phyloP scores from a whole-genome alignment of 2,113 vertebrate genomes.

The Clarias magur region DNA sequence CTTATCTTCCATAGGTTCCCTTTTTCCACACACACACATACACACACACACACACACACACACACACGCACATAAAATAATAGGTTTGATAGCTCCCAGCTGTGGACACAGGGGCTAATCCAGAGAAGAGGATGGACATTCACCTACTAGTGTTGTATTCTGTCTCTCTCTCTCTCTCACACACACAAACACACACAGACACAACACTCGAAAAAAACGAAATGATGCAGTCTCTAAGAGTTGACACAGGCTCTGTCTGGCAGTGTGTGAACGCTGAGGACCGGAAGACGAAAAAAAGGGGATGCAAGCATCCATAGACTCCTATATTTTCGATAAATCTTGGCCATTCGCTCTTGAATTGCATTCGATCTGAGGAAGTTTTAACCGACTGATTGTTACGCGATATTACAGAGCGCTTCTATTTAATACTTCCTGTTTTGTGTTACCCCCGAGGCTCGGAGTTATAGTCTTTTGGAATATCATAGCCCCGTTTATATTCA shows the following conservation, averaged over 20 bases:
- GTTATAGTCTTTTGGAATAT: not conserved
- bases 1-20: slow-evolving; percentile 48
- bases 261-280: slow-evolving; percentile 46
- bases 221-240: slow-evolving; percentile 18
- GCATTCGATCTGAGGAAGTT: not conserved
- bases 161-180: not conserved
- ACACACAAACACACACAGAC: not conserved
- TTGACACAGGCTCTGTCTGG: slow-evolving; percentile 25
- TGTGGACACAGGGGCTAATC: slow-evolving; percentile 49
- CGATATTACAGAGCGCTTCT: not conserved
- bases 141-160: not conserved
- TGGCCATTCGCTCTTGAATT: not conserved
- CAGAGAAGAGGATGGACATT: not conserved
- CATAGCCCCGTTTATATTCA: not conserved
- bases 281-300: not conserved
- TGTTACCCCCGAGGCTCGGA: not conserved
- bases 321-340: no score
- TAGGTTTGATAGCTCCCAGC: slow-evolving; percentile 62
- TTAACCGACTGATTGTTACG: not conserved
- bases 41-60: not conserved
- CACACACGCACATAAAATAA: not conserved
- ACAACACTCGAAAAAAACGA: not conserved
- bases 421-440: not conserved
- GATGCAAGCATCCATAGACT: not conserved
- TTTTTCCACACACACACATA: slow-evolving; percentile 2